These are phyloP conservation scores for Oryzias woworae DNA, from an alignment of 2,113 vertebrate species.

Conservation along the genomic window DNA sequence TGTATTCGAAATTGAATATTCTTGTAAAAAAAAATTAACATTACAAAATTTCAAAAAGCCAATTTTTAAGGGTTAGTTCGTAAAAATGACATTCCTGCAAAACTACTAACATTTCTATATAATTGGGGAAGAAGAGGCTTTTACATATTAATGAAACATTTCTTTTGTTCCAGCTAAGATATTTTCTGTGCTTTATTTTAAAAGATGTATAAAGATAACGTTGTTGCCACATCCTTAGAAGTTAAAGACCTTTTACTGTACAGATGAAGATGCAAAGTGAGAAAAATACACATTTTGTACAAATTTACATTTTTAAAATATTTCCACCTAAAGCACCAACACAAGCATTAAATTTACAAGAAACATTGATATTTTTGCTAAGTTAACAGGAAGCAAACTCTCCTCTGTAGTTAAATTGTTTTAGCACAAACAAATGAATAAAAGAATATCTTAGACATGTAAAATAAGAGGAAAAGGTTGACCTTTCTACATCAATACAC, in stretches of 20 bases:
- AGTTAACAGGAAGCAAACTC: background rate
- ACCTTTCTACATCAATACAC: background rate
- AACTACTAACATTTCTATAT: too few species aligned
- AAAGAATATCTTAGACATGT: slow-evolving; percentile 24
- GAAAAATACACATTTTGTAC: slow-evolving; percentile 38
- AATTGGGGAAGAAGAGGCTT: too few species aligned
- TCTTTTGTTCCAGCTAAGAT: slow-evolving; percentile 23
- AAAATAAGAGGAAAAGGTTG: background rate
- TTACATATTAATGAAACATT: too few species aligned
- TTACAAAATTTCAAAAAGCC: too few species aligned
- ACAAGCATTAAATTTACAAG: background rate
- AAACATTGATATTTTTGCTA: slow-evolving; percentile 2
- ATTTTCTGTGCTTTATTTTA: slow-evolving; percentile 24
- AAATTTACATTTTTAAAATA: slow-evolving; percentile 48
- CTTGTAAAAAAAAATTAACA: too few species aligned
- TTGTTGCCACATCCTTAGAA: background rate
- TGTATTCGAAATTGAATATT: too few species aligned
- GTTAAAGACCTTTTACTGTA: slow-evolving; percentile 21
- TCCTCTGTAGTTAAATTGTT: slow-evolving; percentile 14
- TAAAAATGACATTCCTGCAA: too few species aligned
- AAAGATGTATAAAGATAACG: slow-evolving; percentile 9
- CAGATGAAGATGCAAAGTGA: slow-evolving; percentile 29
- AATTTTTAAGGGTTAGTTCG: too few species aligned
- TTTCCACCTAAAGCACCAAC: background rate
- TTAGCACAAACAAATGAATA: slow-evolving; percentile 17